These are phyloP conservation scores for Oscheius myriophilus DNA, from an alignment of 2,888 invertebrate species.

Conservation along the genomic window DNA sequence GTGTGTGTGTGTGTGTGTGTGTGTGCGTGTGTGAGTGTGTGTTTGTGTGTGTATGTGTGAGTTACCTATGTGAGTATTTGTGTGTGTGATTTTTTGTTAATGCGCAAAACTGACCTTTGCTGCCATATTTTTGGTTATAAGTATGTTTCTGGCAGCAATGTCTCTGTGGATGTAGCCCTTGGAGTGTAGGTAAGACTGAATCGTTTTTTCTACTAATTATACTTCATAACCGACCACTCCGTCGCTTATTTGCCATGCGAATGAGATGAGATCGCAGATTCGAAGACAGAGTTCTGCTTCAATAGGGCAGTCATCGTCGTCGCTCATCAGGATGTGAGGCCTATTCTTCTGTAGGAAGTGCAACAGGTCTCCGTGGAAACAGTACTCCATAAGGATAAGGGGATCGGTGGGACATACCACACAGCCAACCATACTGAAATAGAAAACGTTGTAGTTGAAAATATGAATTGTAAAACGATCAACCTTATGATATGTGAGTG, in stretches of 20 bases:
- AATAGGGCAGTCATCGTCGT: slow-evolving; percentile 48
- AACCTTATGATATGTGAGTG: slow-evolving; percentile 55
- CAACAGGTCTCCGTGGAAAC: slow-evolving; percentile 56
- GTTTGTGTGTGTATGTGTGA: too few relatives aligned
- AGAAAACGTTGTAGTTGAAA: too few relatives aligned
- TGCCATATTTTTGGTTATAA: slow-evolving; percentile 54
- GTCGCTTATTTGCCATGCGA: slow-evolving; percentile 61
- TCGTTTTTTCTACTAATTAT: background rate
- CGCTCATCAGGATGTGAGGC: slow-evolving; percentile 28
- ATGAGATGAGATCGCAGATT: slow-evolving; percentile 58
- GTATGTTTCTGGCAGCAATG: slow-evolving; percentile 57
- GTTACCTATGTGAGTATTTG: too few relatives aligned
- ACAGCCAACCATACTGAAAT: slow-evolving; percentile 57
- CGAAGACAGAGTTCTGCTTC: slow-evolving; percentile 56
- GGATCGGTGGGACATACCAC: slow-evolving; percentile 52
- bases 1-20: too few relatives aligned
- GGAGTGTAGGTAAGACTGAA: slow-evolving; percentile 53
- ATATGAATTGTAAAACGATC: background rate
- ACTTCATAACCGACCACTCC: slow-evolving; percentile 32
- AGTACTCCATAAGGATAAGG: slow-evolving; percentile 58
- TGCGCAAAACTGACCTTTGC: slow-evolving; percentile 48
- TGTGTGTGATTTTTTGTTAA: too few relatives aligned
- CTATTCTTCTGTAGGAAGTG: slow-evolving; percentile 48
- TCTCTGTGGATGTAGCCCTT: slow-evolving; percentile 61
- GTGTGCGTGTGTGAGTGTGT: too few relatives aligned